Percentiles rank a stretch among this genome's conserved stretches.
phyloP scores from a whole-genome alignment of 1,140 invertebrate species.

The Acromyrmex heyeri region DNA sequence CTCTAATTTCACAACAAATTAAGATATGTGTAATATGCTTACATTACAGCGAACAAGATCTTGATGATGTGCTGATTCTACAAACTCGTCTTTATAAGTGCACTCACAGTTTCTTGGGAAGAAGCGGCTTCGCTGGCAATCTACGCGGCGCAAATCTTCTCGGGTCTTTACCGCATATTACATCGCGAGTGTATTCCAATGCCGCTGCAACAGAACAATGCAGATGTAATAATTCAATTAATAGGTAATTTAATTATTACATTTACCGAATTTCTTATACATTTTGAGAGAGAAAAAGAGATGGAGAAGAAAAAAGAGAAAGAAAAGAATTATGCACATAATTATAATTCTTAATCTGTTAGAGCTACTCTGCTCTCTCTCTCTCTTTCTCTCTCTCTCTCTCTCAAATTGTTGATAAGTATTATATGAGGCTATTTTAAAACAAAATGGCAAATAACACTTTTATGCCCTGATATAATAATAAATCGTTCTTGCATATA shows the following conservation, averaged over 20 bases:
- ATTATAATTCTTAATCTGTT: too few relatives aligned
- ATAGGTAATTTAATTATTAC: constrained; percentile 76
- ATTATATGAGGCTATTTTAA: constrained; percentile 46
- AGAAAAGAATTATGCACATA: background rate
- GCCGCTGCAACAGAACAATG: constrained; percentile 82
- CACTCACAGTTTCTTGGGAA: constrained; percentile 89
- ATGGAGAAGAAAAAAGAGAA: constrained; percentile 51
- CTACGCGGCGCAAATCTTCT: constrained; percentile 84
- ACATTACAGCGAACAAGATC: constrained; percentile 88
- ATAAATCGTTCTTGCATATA: constrained; percentile 14
- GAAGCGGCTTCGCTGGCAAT: constrained; percentile 85
- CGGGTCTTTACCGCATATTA: constrained; percentile 85
- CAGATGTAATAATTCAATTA: constrained; percentile 82
- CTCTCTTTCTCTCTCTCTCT: background rate
- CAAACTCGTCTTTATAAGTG: constrained; percentile 90
- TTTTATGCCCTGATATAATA: constrained; percentile 6
- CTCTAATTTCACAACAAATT: background rate
- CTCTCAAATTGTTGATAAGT: constrained; percentile 30
- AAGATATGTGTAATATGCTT: constrained; percentile 2
- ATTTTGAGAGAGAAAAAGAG: background rate
- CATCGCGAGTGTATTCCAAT: constrained; percentile 84
- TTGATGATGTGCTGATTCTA: constrained; percentile 89
- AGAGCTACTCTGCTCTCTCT: background rate
- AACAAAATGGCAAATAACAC: constrained; percentile 1
- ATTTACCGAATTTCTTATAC: constrained; percentile 39